These are phyloP conservation scores for Empis stercorea DNA, from an alignment of 2,888 invertebrate genomes.

Conservation along the genomic window DNA sequence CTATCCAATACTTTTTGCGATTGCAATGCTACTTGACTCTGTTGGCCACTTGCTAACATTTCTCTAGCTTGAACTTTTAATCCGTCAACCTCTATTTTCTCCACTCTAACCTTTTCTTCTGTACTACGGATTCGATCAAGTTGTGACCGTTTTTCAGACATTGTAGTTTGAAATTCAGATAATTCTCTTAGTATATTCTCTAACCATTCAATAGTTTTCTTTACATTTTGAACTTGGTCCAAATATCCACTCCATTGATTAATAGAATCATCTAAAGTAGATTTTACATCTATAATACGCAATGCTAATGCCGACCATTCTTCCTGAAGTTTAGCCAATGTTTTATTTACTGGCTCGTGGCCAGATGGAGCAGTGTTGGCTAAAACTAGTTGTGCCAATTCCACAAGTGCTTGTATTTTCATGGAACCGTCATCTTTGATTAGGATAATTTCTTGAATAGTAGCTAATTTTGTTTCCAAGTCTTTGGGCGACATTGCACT, in stretches of 20 bases:
- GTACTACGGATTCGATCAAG: conserved; percentile 72
- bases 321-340: conserved; percentile 70
- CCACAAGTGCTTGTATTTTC: conserved; percentile 78
- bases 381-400: conserved; percentile 78
- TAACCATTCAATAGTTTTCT: conserved; percentile 68
- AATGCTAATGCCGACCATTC: conserved; percentile 80
- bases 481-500: conserved; percentile 74
- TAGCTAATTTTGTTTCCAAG: conserved; percentile 69
- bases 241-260: conserved; percentile 84
- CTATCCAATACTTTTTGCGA: conserved; percentile 74
- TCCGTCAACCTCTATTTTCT: conserved; percentile 79
- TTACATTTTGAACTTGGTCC: conserved; percentile 74
- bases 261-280: conserved; percentile 74
- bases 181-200: conserved; percentile 62
- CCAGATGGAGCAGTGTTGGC: conserved; percentile 84
- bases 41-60: conserved; percentile 75
- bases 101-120: conserved; percentile 79
- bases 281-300: conserved; percentile 82
- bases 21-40: conserved; percentile 67
- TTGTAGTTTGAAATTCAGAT: conserved; percentile 60
- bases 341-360: conserved; percentile 73
- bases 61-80: conserved; percentile 72
- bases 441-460: conserved; percentile 74
- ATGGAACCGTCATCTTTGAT: conserved; percentile 87
- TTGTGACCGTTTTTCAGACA: conserved; percentile 76